A percentile compares a stretch with the other conserved stretches of the same genome.
These are phyloP conservation scores for Sebastes aleutianus DNA, from an alignment of 2,797 vertebrate species.

Conservation along the genomic window DNA sequence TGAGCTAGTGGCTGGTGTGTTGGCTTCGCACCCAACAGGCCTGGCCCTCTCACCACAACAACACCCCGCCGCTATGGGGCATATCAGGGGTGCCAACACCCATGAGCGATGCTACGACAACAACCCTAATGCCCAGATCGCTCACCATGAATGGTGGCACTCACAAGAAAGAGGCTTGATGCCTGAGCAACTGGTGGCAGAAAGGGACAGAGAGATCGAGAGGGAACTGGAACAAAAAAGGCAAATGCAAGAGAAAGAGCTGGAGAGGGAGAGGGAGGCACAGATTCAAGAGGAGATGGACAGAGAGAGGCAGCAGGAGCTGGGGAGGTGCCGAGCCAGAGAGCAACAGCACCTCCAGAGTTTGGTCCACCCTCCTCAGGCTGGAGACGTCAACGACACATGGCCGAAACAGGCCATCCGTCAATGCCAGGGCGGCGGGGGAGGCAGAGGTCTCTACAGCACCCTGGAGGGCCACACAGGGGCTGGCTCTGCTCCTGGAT, in stretches of 20 bases:
- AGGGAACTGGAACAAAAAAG: conserved; percentile 54
- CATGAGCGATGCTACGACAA: conserved; percentile 65
- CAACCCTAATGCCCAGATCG: conserved; percentile 45
- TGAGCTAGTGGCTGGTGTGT: conserved; percentile 43
- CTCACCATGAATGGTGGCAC: conserved; percentile 69
- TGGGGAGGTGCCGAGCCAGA: conserved; percentile 36
- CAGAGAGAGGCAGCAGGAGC: conserved; percentile 58
- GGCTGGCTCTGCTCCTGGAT: conserved; percentile 16
- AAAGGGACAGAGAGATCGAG: conserved; percentile 62
- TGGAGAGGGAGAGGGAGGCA: conserved; percentile 55
- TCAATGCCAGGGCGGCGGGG: conserved; percentile 54
- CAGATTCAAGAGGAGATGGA: conserved; percentile 60
- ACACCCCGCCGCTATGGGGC: conserved; percentile 51
- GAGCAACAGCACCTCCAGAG: conserved; percentile 69
- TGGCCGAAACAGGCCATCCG: conserved; percentile 83
- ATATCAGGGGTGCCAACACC: conserved; percentile 45
- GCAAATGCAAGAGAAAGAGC: conserved; percentile 61
- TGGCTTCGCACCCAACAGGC: conserved; percentile 50
- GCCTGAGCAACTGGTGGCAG: conserved; percentile 50
- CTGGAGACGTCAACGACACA: conserved; percentile 81
- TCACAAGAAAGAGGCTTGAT: conserved; percentile 65
- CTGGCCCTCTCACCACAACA: conserved; percentile 57
- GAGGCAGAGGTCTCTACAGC: conserved; percentile 77
- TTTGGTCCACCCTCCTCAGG: conserved; percentile 65
- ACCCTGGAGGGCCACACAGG: conserved; percentile 78